Evolutionary conservation across 2,113 vertebrate species (phyloP), one percentile per base, ranked within the genome.

Genomic region (Tetraodon nigroviridis): DNA sequence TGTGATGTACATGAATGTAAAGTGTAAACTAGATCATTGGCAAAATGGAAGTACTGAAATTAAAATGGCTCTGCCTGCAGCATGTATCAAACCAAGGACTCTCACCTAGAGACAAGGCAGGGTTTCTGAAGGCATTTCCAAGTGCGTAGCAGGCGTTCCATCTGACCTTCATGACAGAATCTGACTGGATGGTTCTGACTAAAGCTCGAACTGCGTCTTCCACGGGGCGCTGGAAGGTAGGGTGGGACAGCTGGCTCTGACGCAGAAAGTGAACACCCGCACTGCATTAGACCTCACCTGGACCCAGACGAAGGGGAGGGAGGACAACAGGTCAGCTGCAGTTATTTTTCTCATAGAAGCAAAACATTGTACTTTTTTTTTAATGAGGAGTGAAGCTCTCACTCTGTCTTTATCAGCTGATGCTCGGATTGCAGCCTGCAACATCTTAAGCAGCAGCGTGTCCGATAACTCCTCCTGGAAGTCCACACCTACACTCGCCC

Each of bases 121-220:
- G 82, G 71, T 99, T 99, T 84, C 91, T 92, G 84, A 99, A 99
- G 0, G 96, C 94, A 17, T 98, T 99, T 7, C 96, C 97, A 47
- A 98, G 77, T 0, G 96, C 97, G 0, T 96, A 99, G 17, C 97
- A 99, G 4, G 96, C 95, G 16, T 98, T 99, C 97, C 97, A 99
- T 45, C 95, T 86, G 62, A 98, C 95, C 77, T 98, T 99, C 97
- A 99, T 98, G 0, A 92, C 94, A 69, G 94, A 92, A 17, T 98
- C 95, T 0, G 91, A 92, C 51, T 89, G 85, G 32, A 98, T 90
- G 0, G 95, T 93, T 22, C 92, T 89, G 17, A 95, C 91, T 5
- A 99, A 89, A 41, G 93, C 92, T 67, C 89, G 90, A 27, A 98
- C 85, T 0, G 95, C 89, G 2, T 94, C 93, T 64, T 95, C 91